Base-by-base conservation (phyloP, 2,797 vertebrate species). In the Ciconia nigra region DNA sequence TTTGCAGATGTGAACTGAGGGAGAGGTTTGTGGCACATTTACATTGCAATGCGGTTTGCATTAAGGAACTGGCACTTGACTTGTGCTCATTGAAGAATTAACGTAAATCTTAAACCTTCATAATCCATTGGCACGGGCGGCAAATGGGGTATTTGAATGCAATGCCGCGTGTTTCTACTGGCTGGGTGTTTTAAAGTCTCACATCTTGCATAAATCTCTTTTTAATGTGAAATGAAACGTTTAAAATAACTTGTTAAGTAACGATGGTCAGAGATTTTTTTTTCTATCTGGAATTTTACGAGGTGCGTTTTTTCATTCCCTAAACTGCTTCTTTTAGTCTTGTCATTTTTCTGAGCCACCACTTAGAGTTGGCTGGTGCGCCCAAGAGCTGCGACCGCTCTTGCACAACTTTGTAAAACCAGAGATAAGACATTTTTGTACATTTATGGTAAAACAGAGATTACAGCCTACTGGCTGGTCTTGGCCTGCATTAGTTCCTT, bases 371-470 rank as follows among this genome's bases (percentile, higher is more conserved):
- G 91, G 52, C 70, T 67, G 41, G 82, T 92, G 91, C 47, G 1
- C 65, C 44, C 26, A 46, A 92, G 79, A 70, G 65, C 44, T 73
- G 76, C 13, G 4, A 85, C 79, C 0, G 18, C 90, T 96, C 95
- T 97, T 8, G 5, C 59, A 87, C 57, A 31, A 94, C 57, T 96
- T 90, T 96, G 91, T 78, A 87, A 91, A 92, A 88, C 39, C 51
- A 73, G 73, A 97, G 95, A 98, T 97, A 98, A 98, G 92, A 59
- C 65, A 82, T 88, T 97, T 93, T 95, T 97, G 95, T 97, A 97
- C 96, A 97, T 98, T 97, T 98, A 96, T 98, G 97, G 95, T 96
- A 95, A 98, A 97, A 95, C 51, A 74, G 85, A 95, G 87, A 97
- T 95, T 96, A 97, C 82, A 97, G 88, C 31, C 84, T 69, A 77